Percentiles rank a stretch among this genome's conserved stretches.
These are phyloP conservation scores for Cirrhinus molitorella DNA, from an alignment of 2,797 vertebrate species.

Conservation along the genomic window DNA sequence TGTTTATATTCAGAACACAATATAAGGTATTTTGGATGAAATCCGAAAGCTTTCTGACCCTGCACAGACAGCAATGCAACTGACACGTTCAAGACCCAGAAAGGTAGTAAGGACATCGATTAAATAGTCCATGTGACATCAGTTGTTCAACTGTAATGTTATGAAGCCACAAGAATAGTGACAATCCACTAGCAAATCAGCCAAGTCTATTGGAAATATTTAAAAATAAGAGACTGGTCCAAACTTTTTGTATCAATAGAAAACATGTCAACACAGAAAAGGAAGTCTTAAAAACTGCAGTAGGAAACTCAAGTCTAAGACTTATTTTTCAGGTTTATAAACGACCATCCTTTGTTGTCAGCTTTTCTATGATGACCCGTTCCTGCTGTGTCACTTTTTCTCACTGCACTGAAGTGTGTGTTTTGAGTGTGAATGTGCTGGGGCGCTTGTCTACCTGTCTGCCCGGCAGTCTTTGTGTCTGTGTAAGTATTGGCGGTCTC, in stretches of 20 bases:
- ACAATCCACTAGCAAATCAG: neutral
- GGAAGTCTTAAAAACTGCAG: neutral
- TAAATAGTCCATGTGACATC: too few species aligned
- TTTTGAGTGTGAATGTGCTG: neutral
- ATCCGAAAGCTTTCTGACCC: too few species aligned
- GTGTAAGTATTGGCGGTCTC: constrained; percentile 11
- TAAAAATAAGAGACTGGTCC: neutral
- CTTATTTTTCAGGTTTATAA: constrained; percentile 28
- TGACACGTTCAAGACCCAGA: too few species aligned
- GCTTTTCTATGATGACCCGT: constrained; percentile 21
- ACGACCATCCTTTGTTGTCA: constrained; percentile 25
- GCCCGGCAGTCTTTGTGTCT: constrained; percentile 9
- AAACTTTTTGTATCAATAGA: neutral
- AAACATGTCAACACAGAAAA: neutral
- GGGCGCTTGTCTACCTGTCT: neutral
- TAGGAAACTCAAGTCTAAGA: too few species aligned
- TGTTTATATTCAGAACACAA: too few species aligned
- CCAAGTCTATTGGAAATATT: neutral
- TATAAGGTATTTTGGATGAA: too few species aligned
- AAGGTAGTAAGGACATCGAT: too few species aligned
- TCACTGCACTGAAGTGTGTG: neutral
- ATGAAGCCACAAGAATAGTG: too few species aligned
- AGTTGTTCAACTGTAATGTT: too few species aligned
- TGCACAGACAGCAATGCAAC: too few species aligned
- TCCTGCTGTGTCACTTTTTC: constrained; percentile 18